Evolutionary conservation across 2,888 invertebrate species (phyloP).

Genomic region (Globia sparganii): DNA sequence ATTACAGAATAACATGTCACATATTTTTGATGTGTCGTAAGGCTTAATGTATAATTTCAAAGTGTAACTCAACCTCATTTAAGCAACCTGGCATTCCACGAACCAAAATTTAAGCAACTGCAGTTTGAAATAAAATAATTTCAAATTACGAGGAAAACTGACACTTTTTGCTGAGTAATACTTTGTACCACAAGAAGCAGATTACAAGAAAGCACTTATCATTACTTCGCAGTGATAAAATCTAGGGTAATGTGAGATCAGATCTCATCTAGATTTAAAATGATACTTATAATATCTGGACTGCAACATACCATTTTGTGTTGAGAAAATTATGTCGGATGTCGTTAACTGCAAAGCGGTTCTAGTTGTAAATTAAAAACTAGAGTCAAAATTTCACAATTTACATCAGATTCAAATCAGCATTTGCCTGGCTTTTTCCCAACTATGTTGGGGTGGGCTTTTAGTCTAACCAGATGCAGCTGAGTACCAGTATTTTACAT

Average conservation of each 20-base stretch:
- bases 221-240: conserved; percentile 54
- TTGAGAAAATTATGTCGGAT: conserved; percentile 41
- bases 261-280: conserved; percentile 52
- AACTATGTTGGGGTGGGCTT: too few relatives aligned
- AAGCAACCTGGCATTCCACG: conserved; percentile 20
- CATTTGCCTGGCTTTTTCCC: too few relatives aligned
- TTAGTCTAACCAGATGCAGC: too few relatives aligned
- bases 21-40: conserved; percentile 3
- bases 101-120: conserved; percentile 19
- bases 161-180: conserved; percentile 56
- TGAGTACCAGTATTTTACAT: too few relatives aligned
- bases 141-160: conserved; percentile 32
- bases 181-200: conserved; percentile 50
- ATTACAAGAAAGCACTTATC: conserved; percentile 58
- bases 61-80: conserved; percentile 15
- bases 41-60: not conserved
- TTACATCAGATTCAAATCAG: not conserved
- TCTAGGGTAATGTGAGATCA: conserved; percentile 58
- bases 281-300: conserved; percentile 36
- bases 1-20: not conserved
- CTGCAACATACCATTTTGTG: conserved; percentile 47
- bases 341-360: conserved; percentile 19
- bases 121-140: conserved; percentile 18
- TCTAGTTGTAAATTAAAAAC: conserved; percentile 18
- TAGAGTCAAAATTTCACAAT: conserved; percentile 19